phyloP scores from a whole-genome alignment of 2,113 vertebrate genomes.

The Petrocephalus microphthalmus region DNA sequence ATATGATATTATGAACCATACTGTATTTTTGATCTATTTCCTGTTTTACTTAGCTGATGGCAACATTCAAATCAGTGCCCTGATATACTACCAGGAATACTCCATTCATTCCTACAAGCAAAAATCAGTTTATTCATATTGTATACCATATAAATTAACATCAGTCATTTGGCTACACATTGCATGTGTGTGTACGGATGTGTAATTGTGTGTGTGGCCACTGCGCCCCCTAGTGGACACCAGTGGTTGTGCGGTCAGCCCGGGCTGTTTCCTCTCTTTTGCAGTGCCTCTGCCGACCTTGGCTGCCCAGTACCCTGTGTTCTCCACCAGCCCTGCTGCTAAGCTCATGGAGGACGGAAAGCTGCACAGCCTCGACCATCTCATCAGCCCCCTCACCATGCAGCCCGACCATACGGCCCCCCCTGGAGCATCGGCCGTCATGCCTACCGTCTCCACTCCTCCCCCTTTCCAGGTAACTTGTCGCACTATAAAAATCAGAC shows the following conservation, averaged over 20 bases:
- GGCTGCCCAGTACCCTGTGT: slow-evolving; percentile 85
- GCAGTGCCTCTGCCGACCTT: slow-evolving; percentile 83
- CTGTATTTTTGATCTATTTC: neutral
- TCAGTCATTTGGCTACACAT: neutral
- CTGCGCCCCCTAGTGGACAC: neutral
- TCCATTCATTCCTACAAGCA: neutral
- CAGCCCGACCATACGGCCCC: slow-evolving; percentile 76
- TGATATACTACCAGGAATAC: neutral
- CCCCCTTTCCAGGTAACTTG: slow-evolving; percentile 87
- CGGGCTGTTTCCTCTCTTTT: slow-evolving; percentile 38
- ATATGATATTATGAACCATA: neutral
- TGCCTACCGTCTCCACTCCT: slow-evolving; percentile 85
- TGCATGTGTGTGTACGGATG: neutral
- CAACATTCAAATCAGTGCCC: neutral
- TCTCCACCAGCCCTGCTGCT: slow-evolving; percentile 70
- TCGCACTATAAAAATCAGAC: neutral
- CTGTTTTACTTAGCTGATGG: neutral
- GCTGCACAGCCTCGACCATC: slow-evolving; percentile 84
- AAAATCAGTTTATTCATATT: neutral
- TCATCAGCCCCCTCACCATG: slow-evolving; percentile 85
- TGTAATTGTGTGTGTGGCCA: neutral
- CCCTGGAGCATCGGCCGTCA: slow-evolving; percentile 56
- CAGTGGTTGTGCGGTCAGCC: slow-evolving; percentile 2
- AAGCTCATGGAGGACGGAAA: slow-evolving; percentile 95
- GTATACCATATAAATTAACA: neutral